Evolutionary conservation across 2,888 invertebrate species (phyloP), one percentile per base, ranked within the genome.

Genomic region (Agriopis leucophaearia): DNA sequence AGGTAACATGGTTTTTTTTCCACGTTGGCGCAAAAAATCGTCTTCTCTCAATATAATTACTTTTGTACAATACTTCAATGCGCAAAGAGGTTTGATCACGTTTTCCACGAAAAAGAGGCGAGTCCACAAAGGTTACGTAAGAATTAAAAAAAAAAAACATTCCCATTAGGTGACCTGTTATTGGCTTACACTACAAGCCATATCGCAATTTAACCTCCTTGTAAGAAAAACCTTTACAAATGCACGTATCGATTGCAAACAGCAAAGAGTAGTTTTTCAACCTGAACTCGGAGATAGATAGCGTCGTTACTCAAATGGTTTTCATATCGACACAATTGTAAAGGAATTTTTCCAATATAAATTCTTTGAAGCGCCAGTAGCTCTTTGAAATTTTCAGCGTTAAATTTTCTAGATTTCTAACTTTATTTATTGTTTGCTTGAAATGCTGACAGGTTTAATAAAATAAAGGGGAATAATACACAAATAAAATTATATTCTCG

Each of bases 261-360:
- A 13, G 47, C 38, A 16, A 58, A 16, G 45, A 18, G 35, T 58
- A 47, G 57, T 58, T 16, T 58, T 58, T 47, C 45, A 44, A 56
- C 36, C 35, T 36, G 47, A 47, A 48, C 36, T 48, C 38, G 18
- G 12, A 36, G 57, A 58, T 47, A 36, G 57, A 58, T 47, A 44
- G 15, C 45, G 13, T 27, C 57, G 62, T 42, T 60, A 67, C 63
- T 52, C 63, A 44, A 57, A 63, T 44, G 54, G 55, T 42, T 69
- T 63, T 67, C 50, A 68, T 72, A 69, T 65, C 64, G 64, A 48
- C 65, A 58, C 66, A 55, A 63, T 58, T 67, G 70, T 70, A 70
- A 57, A 69, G 66, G 65, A 74, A 71, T 71, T 68, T 62, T 69
- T 70, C 67, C 72, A 72, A 74, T 74, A 71, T 63, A 73, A 71